A percentile compares a stretch with the other conserved stretches of the same genome.
These are phyloP conservation scores for Heliornis fulica DNA, from an alignment of 2,113 vertebrate genomes.

Conservation along the genomic window DNA sequence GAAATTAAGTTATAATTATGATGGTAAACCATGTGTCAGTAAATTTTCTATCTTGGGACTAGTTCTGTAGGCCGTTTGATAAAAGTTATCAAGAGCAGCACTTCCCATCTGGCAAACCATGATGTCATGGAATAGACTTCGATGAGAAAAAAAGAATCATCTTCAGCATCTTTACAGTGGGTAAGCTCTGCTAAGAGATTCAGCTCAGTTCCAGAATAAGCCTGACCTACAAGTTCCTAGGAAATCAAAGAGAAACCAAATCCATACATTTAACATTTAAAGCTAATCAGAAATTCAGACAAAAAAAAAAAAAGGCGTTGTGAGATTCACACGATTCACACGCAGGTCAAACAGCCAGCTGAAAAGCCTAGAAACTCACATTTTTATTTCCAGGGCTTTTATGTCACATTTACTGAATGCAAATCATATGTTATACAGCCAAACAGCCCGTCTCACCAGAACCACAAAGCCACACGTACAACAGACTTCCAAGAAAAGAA, in stretches of 20 bases:
- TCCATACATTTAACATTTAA: not conserved
- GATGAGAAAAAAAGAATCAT: not conserved
- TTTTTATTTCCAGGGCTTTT: not conserved
- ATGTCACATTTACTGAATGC: not conserved
- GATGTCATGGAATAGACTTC: rapidly evolving
- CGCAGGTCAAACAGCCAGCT: rapidly evolving
- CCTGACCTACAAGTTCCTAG: not conserved
- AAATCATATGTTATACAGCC: not conserved
- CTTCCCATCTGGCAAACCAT: not conserved
- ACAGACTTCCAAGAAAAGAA: not conserved
- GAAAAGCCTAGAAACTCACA: not conserved
- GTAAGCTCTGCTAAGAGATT: not conserved
- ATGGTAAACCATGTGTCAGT: not conserved
- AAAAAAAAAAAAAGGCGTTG: rapidly evolving
- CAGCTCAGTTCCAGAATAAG: not conserved
- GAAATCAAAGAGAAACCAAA: not conserved
- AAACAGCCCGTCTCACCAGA: not conserved
- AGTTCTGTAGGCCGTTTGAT: not conserved
- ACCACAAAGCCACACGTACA: not conserved
- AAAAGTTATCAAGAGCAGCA: not conserved
- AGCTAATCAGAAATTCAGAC: not conserved
- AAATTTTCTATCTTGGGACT: not conserved
- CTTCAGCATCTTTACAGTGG: not conserved
- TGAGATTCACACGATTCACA: not conserved
- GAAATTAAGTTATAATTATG: not conserved